Evolutionary conservation across 2,113 vertebrate genomes (phyloP), one percentile per base, ranked within the genome.

Genomic region (Sinosuthora webbiana): DNA sequence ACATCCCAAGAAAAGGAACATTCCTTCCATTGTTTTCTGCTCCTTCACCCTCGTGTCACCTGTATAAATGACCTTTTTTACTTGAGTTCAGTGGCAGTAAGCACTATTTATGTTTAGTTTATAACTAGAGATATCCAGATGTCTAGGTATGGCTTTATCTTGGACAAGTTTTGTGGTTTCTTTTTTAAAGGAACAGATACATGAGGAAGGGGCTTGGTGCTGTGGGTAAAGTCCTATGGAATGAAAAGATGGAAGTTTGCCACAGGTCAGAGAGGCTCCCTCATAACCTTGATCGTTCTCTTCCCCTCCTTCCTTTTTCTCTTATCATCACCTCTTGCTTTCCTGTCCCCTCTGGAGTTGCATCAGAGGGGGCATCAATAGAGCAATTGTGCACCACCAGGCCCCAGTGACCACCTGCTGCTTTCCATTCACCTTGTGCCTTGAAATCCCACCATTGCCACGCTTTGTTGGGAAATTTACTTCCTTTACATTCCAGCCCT

Each of bases 21-120:
- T 89, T 57, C 25, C 30, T 82, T 79, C 71, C 33, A n/a, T 70
- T 5, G 0, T 85, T 93, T 63, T 79, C 35, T 85, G 67, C 24
- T 69, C 50, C 45, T 89, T 94, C 65, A 55, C 30, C 22, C 27
- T 69, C 19, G 13, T 21, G 25, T 57, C 63, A 80, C 60, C 37
- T 57, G 15, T 87, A 74, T 65, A 92, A 94, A 88, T 75, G 21
- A 60, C 44, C 52, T 63, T 88, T 79, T 56, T 85, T 86, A 41
- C 39, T 67, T 77, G 8, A 77, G 13, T 41, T 37, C 14, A 37
- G 59, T 77, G 30, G 35, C 45, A 69, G 55, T 74, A 80, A 76
- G 35, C 23, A 30, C 10, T 41, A n/a, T 78, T 80, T 87, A 50
- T 49, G 33, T 88, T 80, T 67, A 55, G 21, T 55, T 90, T 78